Percentiles rank a stretch among this genome's conserved stretches.
phyloP scores from a whole-genome alignment of 2,888 invertebrate genomes.

The Deroplatys truncata region DNA sequence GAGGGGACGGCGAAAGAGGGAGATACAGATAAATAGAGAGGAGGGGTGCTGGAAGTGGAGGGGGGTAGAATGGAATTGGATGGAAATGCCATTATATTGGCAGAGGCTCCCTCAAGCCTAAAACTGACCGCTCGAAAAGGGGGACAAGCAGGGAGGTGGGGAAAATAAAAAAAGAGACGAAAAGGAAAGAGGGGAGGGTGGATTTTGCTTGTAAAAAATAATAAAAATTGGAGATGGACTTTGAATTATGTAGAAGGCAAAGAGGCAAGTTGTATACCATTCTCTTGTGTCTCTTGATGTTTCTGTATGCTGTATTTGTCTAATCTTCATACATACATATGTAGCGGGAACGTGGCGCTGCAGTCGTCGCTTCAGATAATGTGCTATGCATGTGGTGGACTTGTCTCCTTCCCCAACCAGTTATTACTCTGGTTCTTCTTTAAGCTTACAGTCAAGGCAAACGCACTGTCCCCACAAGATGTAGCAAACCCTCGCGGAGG shows the following conservation, averaged over 20 bases:
- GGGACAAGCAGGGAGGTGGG: not conserved
- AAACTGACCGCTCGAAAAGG: slow-evolving; percentile 20
- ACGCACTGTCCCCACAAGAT: no score
- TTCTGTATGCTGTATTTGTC: slow-evolving; percentile 20
- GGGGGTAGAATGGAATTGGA: slow-evolving; percentile 26
- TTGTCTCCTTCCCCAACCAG: not conserved
- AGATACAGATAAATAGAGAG: not conserved
- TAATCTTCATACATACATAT: slow-evolving; percentile 28
- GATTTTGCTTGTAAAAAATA: slow-evolving; percentile 39
- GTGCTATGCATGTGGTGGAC: not conserved
- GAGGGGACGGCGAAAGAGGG: not conserved
- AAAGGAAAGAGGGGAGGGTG: slow-evolving; percentile 10
- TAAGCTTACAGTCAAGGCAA: no score
- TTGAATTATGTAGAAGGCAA: slow-evolving; percentile 49
- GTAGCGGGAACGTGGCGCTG: not conserved
- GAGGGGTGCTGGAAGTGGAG: not conserved
- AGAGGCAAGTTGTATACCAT: slow-evolving; percentile 11
- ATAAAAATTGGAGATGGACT: slow-evolving; percentile 51
- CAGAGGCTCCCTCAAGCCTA: slow-evolving; percentile 24
- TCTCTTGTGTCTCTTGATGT: slow-evolving; percentile 14
- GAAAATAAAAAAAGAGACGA: not conserved
- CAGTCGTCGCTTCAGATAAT: not conserved
- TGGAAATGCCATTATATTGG: slow-evolving; percentile 28
- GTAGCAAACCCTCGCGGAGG: no score
- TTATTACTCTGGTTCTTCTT: no score